A percentile compares a stretch with the other conserved stretches of the same genome.
phyloP scores from a whole-genome alignment of 1,140 invertebrate genomes.

The Caenorhabditis latens region DNA sequence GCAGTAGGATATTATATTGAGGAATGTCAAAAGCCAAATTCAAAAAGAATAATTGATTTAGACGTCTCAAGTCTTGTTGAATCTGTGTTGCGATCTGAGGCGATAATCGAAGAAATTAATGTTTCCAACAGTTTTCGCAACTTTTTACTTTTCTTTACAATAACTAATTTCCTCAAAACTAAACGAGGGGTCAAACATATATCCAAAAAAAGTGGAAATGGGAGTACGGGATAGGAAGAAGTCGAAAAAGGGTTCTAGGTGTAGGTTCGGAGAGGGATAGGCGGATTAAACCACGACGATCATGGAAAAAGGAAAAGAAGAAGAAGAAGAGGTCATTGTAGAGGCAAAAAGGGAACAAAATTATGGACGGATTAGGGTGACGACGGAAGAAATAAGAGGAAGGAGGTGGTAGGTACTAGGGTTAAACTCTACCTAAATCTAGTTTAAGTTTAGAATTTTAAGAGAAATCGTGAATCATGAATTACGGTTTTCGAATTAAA shows the following conservation, averaged over 20 bases:
- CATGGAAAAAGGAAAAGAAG: slow-evolving; percentile 1
- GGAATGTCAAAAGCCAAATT: too few relatives aligned
- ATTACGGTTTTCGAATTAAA: too few relatives aligned
- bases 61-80: too few relatives aligned
- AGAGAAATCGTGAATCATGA: too few relatives aligned
- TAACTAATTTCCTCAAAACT: slow-evolving; percentile 8
- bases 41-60: too few relatives aligned
- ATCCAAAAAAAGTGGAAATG: slow-evolving; percentile 27
- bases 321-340: slow-evolving; percentile 47
- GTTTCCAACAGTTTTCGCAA: background rate
- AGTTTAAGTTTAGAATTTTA: too few relatives aligned
- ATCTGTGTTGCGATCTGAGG: too few relatives aligned
- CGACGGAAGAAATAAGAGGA: slow-evolving; percentile 13
- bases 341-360: slow-evolving; percentile 54
- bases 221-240: background rate
- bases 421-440: background rate
- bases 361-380: slow-evolving; percentile 55
- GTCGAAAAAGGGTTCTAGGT: slow-evolving; percentile 24
- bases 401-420: slow-evolving; percentile 21
- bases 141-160: background rate
- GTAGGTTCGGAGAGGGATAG: slow-evolving; percentile 30
- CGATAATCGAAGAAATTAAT: background rate
- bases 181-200: slow-evolving; percentile 3
- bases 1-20: too few relatives aligned
- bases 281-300: slow-evolving; percentile 49